Percentiles rank a stretch among this genome's conserved stretches.
These are phyloP conservation scores for Solen grandis DNA, from an alignment of 1,140 invertebrate genomes.

Conservation along the genomic window DNA sequence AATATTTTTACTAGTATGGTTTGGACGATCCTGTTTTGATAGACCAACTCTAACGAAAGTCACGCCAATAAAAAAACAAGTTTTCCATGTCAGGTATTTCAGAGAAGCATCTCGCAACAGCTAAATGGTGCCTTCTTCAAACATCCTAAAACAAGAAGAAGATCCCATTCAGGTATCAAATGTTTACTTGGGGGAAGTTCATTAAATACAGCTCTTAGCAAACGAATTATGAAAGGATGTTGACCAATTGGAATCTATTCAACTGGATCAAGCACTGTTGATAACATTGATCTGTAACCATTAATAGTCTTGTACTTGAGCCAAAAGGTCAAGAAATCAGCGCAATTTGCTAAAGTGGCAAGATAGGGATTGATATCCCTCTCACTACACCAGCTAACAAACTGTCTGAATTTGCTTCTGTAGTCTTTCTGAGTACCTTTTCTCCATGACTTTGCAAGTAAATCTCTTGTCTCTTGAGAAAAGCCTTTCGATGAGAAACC, in stretches of 20 bases:
- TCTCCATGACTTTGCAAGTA: constrained; percentile 16
- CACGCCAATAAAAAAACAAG: constrained; percentile 1
- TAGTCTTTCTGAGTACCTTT: constrained; percentile 41
- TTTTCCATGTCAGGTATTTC: background rate
- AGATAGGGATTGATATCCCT: constrained; percentile 15
- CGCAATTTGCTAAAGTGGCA: constrained; percentile 9
- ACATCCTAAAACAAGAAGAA: constrained; percentile 22
- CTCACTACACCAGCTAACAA: constrained; percentile 50
- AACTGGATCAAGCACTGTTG: background rate
- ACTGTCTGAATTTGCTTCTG: constrained; percentile 24
- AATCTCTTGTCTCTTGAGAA: constrained; percentile 17
- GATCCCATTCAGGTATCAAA: constrained; percentile 32
- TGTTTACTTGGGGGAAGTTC: background rate
- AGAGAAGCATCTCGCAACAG: constrained; percentile 1
- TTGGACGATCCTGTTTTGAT: constrained; percentile 26
- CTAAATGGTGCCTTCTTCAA: constrained; percentile 29
- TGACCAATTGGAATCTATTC: background rate
- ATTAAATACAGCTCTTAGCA: constrained; percentile 20
- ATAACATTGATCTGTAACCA: constrained; percentile 35
- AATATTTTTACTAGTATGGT: constrained; percentile 1
- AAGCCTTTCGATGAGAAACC: constrained; percentile 15
- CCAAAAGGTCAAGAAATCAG: constrained; percentile 17
- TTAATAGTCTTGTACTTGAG: constrained; percentile 15
- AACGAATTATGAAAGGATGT: background rate
- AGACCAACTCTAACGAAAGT: constrained; percentile 15